These are phyloP conservation scores for Candoia aspera DNA, from an alignment of 2,113 vertebrate genomes.

Conservation along the genomic window DNA sequence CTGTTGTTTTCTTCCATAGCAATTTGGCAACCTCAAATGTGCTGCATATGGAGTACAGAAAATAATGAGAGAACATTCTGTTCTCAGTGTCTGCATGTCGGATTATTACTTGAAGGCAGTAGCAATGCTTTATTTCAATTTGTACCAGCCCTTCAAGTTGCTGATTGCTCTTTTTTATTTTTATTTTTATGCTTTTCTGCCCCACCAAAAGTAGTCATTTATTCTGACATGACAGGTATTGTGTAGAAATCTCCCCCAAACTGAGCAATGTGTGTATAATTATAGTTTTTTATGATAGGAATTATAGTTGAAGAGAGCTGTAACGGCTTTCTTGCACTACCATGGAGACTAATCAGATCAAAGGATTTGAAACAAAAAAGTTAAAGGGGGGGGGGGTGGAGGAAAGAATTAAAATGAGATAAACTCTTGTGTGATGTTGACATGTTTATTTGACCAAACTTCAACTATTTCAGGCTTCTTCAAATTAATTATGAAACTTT, in stretches of 20 bases:
- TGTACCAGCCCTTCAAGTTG: not conserved
- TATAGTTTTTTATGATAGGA: not conserved
- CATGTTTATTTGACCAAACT: not conserved
- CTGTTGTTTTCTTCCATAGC: not conserved
- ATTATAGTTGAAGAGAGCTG: slow-evolving; percentile 15
- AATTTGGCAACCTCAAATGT: not conserved
- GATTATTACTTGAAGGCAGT: not conserved
- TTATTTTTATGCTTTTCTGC: not conserved
- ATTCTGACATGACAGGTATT: not conserved
- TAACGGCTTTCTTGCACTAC: slow-evolving; percentile 16
- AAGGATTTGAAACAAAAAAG: slow-evolving; percentile 12
- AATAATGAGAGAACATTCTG: not conserved
- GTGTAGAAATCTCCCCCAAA: not conserved
- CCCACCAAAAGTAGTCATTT: not conserved
- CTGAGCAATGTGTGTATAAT: not conserved
- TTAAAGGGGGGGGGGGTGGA: not conserved
- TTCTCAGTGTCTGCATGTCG: not conserved
- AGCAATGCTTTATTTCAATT: not conserved
- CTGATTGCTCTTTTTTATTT: not conserved
- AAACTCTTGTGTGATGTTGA: not conserved
- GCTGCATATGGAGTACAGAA: not conserved
- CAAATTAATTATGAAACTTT: not conserved
- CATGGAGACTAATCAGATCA: not conserved
- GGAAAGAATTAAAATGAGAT: not conserved
- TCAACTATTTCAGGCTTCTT: not conserved